Evolutionary conservation across 2,113 vertebrate species (phyloP), one percentile per base, ranked within the genome.

Genomic region (Cebidichthys violaceus): DNA sequence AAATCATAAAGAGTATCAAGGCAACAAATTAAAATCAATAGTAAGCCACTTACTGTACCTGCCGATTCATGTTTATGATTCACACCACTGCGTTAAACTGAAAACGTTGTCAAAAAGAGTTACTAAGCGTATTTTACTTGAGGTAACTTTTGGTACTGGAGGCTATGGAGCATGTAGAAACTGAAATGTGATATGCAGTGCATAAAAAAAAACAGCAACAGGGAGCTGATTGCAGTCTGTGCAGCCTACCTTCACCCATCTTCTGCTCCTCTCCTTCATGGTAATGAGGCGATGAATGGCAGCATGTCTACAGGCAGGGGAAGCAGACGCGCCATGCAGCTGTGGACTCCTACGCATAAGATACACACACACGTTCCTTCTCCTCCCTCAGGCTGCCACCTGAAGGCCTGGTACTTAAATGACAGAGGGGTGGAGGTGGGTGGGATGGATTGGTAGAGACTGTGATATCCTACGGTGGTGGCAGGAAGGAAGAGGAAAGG

Each of bases 271-370:
- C 90, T 90, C 84, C 86, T 91, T 72, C 72, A 82, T 87, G 92
- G 90, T 92, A 92, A 92, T 93, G 92, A 92, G 92, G 86, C 90
- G 62, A 71, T 91, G 92, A 91, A 90, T 92, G 91, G 91, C 91
- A 92, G 91, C 86, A 88, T 90, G 90, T 91, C 90, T 91, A 78
- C 87, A 92, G 87, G 83, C 89, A 86, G 82, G 71, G 90, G 84
- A 89, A 89, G 86, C 90, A 91, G 89, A 91, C 87, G 84, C 72
- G 47, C 75, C 83, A 71, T 78, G 88, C 91, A 92, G 92, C 90
- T 93, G 89, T 87, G 88, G 86, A 91, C 90, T 87, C 89, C 89
- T 79, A 90, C 79, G 83, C 82, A 67, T 55, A 65, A 89, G 77
- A 72, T 73, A 70, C 75, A 73, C 68, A 15, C 39, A 47, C 55